Evolutionary conservation across 2,113 vertebrate species (phyloP).

Genomic region (Meleagris gallopavo): DNA sequence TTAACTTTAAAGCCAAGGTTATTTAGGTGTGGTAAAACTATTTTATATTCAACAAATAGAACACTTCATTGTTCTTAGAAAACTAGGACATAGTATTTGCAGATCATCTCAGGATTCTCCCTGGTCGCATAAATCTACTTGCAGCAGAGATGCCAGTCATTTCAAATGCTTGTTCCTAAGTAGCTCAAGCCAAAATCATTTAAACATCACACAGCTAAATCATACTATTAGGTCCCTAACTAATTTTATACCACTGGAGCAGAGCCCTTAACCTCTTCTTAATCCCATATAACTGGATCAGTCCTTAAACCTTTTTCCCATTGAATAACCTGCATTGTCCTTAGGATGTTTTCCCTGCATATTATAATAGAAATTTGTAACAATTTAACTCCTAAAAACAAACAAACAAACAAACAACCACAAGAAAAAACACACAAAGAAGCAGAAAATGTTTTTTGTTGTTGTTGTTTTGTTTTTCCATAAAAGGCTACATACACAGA

Average conservation of each 20-base stretch:
- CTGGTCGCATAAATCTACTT: not conserved
- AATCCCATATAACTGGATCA: accelerated
- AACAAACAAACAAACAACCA: no score
- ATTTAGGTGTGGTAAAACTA: not conserved
- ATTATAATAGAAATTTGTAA: not conserved
- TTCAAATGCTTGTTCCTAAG: not conserved
- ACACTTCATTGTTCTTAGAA: not conserved
- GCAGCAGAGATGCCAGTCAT: not conserved
- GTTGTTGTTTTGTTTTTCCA: not conserved
- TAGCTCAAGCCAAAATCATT: not conserved
- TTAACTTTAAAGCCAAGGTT: not conserved
- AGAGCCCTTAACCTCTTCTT: not conserved
- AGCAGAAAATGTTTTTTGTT: not conserved
- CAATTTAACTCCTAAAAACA: not conserved
- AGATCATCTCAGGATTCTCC: not conserved
- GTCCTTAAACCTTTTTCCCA: not conserved
- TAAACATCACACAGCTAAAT: not conserved
- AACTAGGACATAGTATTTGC: not conserved
- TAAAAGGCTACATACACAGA: not conserved
- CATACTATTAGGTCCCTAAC: not conserved
- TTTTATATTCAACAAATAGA: not conserved
- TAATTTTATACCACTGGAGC: not conserved
- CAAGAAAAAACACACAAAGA: not conserved
- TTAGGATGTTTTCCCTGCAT: not conserved
- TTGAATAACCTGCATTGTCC: not conserved